Evolutionary conservation across 2,113 vertebrate species (phyloP).

Genomic region (Spheniscus mendiculus): DNA sequence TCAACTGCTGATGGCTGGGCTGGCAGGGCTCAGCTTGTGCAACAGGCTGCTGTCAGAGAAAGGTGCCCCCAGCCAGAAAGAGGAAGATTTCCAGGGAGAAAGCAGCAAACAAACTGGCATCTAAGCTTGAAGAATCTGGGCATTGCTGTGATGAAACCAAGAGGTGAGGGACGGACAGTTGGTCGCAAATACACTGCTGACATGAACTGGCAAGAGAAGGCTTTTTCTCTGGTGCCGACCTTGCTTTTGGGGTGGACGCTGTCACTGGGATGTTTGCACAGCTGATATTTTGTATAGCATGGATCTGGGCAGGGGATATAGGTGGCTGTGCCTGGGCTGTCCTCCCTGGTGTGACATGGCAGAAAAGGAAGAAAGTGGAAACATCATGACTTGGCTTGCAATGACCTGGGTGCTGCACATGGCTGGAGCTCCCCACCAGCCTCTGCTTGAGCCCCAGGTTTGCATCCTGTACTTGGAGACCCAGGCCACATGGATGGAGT

Average conservation of each 20-base stretch:
- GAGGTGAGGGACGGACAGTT: background rate
- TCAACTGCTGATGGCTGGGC: background rate
- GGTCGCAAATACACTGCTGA: background rate
- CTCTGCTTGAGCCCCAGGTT: background rate
- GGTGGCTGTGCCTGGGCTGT: background rate
- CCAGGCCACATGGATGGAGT: background rate
- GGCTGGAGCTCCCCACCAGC: background rate
- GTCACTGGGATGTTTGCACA: background rate
- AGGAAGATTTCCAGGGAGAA: background rate
- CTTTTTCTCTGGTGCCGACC: background rate
- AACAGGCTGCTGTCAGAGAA: background rate
- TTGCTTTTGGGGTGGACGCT: rapidly evolving
- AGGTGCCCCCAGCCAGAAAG: background rate
- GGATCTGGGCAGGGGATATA: background rate
- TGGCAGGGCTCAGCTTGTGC: background rate
- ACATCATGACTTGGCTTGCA: too few relatives aligned
- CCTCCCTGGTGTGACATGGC: rapidly evolving
- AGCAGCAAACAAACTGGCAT: background rate
- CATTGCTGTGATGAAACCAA: background rate
- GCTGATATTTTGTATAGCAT: background rate
- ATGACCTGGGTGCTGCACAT: background rate
- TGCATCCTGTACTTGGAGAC: background rate
- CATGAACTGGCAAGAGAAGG: background rate
- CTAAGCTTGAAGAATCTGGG: background rate
- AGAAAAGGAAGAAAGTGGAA: background rate